A percentile compares a stretch with the other conserved stretches of the same genome.
Conservation (phyloP, 1,140 invertebrate species). For the Drosophila seguyi region DNA sequence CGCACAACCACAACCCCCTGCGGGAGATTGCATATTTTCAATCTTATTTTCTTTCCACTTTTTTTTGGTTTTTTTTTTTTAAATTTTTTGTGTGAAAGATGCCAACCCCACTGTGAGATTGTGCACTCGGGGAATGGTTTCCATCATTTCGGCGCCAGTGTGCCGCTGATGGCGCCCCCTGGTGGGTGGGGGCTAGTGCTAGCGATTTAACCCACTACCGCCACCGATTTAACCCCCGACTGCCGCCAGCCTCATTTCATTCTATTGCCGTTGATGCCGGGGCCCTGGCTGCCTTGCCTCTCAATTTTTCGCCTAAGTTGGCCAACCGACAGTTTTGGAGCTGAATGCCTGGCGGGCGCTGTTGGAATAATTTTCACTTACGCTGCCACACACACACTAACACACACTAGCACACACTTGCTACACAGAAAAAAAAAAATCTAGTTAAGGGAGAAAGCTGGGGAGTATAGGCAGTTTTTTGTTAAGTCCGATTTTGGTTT, state of each 20-base stretch:
- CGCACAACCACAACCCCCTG: background rate
- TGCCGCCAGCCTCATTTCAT: slow-evolving; percentile 32
- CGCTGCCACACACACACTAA: slow-evolving; percentile 46
- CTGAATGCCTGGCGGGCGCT: slow-evolving; percentile 68
- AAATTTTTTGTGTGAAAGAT: background rate
- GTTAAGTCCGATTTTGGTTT: background rate
- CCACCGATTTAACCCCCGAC: slow-evolving; percentile 10
- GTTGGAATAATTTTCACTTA: slow-evolving; percentile 83
- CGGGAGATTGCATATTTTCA: slow-evolving; percentile 6
- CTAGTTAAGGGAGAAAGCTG: no score
- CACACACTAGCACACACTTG: slow-evolving; percentile 9
- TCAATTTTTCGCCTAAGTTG: slow-evolving; percentile 58
- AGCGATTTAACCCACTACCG: slow-evolving; percentile 3
- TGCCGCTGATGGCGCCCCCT: slow-evolving; percentile 42
- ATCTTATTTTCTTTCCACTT: background rate
- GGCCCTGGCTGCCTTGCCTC: slow-evolving; percentile 28
- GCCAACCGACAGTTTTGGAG: slow-evolving; percentile 71
- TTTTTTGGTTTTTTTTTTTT: background rate
- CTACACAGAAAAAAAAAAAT: background rate
- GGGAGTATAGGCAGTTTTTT: no score
- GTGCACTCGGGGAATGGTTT: slow-evolving; percentile 41
- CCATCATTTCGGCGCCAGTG: slow-evolving; percentile 47
- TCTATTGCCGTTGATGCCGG: slow-evolving; percentile 26
- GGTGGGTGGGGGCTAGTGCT: slow-evolving; percentile 8
- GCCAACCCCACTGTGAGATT: slow-evolving; percentile 44